Evolutionary conservation across 2,888 invertebrate species (phyloP), one percentile per base, ranked within the genome.

Genomic region (Sphaerolaimus hirsutus): DNA sequence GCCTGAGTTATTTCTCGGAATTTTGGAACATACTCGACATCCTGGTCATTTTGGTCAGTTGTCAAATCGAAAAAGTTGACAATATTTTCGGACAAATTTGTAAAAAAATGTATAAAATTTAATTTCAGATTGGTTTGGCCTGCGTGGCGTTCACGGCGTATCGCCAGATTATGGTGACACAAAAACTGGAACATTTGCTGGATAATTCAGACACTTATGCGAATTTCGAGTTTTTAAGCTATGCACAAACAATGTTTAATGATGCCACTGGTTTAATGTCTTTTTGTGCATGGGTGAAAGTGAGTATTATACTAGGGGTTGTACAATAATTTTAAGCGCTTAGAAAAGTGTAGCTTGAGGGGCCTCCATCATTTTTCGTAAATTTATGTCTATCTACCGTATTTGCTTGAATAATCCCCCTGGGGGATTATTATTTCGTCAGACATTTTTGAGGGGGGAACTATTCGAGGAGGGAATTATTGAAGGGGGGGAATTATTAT

Each of bases 201-300:
- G 49, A 59, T 1, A 57, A 64, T 23, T 24, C 40, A 4, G 40
- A 68, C 12, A 51, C 63, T 41, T 75, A 71, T 54, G 65, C 70
- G 2, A 73, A 74, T 59, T 72, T 78, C 57, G 76, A 77, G 56
- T 64, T 64, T 44, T 65, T 76, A 12, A 72, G 71, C 25, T 69
- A 68, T 54, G 72, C 73, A 64, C 72, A 76, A 55, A 64, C 64
- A 3, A 62, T 69, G 41, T 75, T 74, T 57, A 72, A 72, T 55
- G 72, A 74, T 55, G 65, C 71, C 38, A 66, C 75, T 50, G 77
- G 75, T 1, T 60, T 76, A 17, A 68, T 73, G 36, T 69, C 75
- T 10, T 78, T 78, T 64, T 64, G 77, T 25, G 71, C 75, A 0
- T 79, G 77, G 74, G 71, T 79, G 43, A 78, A 79, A 63, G 69